Conservation (phyloP, 2,888 invertebrate species). For the Calliscelio sp. region DNA sequence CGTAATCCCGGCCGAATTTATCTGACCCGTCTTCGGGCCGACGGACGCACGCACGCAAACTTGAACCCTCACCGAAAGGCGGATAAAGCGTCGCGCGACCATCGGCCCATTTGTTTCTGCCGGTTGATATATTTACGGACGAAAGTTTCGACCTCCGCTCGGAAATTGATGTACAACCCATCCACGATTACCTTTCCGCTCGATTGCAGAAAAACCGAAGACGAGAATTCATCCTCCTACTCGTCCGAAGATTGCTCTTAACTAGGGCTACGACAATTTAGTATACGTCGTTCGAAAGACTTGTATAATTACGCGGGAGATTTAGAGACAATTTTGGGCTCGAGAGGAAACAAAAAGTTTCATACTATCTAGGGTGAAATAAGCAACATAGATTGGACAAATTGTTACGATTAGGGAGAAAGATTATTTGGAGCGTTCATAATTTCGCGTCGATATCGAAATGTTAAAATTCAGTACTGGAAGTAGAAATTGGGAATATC, state of each 20-base stretch:
- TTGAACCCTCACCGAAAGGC: conserved; percentile 53
- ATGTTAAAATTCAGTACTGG: too few species aligned
- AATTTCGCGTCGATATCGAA: too few species aligned
- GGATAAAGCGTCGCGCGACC: conserved; percentile 79
- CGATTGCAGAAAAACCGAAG: conserved; percentile 73
- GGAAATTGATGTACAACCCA: conserved; percentile 81
- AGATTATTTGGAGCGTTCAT: too few species aligned
- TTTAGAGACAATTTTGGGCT: conserved; percentile 22
- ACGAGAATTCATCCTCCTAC: conserved; percentile 16
- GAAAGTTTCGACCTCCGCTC: conserved; percentile 73
- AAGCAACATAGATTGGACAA: too few species aligned
- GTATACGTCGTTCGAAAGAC: conserved; percentile 52
- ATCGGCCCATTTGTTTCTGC: conserved; percentile 19
- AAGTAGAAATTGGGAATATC: too few species aligned
- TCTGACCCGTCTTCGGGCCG: conserved; percentile 78
- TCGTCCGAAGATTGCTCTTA: conserved; percentile 27
- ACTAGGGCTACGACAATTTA: conserved; percentile 48
- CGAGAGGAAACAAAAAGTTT: too few species aligned
- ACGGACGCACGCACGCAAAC: conserved; percentile 20
- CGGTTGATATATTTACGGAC: conserved; percentile 72
- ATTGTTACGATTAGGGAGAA: too few species aligned
- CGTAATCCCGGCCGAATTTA: conserved; percentile 84
- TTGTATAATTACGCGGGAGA: conserved; percentile 43
- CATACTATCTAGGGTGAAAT: too few species aligned
- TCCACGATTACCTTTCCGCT: conserved; percentile 80